Base-by-base conservation (phyloP, 2,797 vertebrate species). In the Loris lydekkerianus region DNA sequence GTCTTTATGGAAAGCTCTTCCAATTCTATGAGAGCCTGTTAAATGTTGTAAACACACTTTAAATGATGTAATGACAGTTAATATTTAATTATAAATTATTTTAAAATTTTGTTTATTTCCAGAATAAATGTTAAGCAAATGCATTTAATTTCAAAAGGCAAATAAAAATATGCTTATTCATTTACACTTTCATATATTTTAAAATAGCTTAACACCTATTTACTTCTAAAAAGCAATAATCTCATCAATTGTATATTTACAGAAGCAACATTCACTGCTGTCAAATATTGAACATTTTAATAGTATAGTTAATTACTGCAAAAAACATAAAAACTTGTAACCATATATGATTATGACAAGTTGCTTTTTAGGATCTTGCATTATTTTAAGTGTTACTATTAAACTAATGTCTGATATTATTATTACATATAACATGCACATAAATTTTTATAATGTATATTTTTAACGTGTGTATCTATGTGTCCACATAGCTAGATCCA, bases 261-360 rank as follows among this genome's bases (percentile, higher is more conserved):
- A 46, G 40, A 73, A 65, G 29, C 43, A 9, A 40, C 1, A 31
- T 13, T 53, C 76, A 37, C 23, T 61, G 2, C 7, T 84, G 53
- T 37, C 49, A 83, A 96, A 25, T 72, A 72, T n/a, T 43, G 78
- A 96, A 21, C 5, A 92, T 1, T 86, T 88, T 43, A 67, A 65
- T 46, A 0, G 1, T 58, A 20, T 1, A 53, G 0, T 70, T 67
- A 37, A 14, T 85, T 31, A 75, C 34, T 95, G 2, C 2, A 73
- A 46, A 20, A 69, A 65, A 82, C 46, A 63, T n/a, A 43, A 80
- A 77, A 60, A 2, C 29, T n/a, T 89, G 56, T 65, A 25, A 37
- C 2, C 11, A 78, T 77, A 84, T n/a, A 78, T 65, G 14, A 53
- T 14, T 53, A 61, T 67, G 13, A 72, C 43, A 43, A 78, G 40